Evolutionary conservation across 2,113 vertebrate genomes (phyloP), one percentile per base, ranked within the genome.

Genomic region (Rhombomys opimus): DNA sequence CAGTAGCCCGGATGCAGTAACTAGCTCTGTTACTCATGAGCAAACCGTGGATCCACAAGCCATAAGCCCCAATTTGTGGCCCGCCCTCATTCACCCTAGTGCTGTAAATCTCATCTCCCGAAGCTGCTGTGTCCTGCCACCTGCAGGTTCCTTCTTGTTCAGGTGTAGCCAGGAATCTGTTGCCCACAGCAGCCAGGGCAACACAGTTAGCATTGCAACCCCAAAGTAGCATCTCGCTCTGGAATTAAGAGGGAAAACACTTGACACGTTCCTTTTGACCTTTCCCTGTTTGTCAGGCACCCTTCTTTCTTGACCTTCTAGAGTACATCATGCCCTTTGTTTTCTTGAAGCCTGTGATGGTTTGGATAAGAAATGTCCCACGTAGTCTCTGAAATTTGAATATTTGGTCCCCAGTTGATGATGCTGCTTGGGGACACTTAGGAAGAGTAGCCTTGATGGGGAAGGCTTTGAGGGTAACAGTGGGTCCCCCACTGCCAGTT

Each of bases 231-330:
- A 87, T 46, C 32, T 6, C 22, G 35, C n/a, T 61, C 50, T 46
- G 32, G 25, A 38, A 50, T 13, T 90, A 32, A 81, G 72, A 38
- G 89, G 57, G 72, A 65, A 75, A 9, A 4, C 14, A 5, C 68
- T 35, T 73, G 46, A 11, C 14, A 20, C 0, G 0, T 9, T 67
- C 25, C 18, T 2, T 1, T 0, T 14, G 18, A 18, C 22, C 35
- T 75, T 88, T 9, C 11, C 52, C 2, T 10, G 23, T 67, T 35
- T 38, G 20, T 5, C 54, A 15, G 22, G 46, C 14, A 3, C 15
- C 57, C 2, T 57, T 30, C 11, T 92, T 57, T 30, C 11, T 92
- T 54, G 11, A 15, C 15, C 1, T 50, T 7, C 84, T 91, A 70
- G 90, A 82, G 27, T 23, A 4, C 30, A 2, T 9, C 50, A 0